Conservation (phyloP, 1,140 invertebrate genomes). For the Nixonia krombeini region DNA sequence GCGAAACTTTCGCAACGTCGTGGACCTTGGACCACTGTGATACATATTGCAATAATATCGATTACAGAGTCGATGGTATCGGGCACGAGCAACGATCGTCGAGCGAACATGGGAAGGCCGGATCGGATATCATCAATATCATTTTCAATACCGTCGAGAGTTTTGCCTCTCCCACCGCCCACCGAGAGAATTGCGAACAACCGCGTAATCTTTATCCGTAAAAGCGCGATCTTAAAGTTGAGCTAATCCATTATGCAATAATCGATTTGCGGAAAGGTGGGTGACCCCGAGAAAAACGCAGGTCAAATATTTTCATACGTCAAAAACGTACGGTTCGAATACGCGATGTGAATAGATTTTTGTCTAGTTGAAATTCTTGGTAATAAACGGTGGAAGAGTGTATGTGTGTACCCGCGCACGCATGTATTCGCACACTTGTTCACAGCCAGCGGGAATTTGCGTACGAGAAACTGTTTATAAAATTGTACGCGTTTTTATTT, state of each 20-base stretch:
- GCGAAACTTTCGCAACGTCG: slow-evolving; percentile 33
- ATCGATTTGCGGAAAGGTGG: slow-evolving; percentile 32
- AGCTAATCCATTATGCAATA: slow-evolving; percentile 28
- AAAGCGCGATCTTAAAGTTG: slow-evolving; percentile 8
- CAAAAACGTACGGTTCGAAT: too few relatives aligned
- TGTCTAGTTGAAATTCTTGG: too few relatives aligned
- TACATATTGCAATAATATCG: slow-evolving; percentile 23
- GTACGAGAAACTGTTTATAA: too few relatives aligned
- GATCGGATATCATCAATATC: slow-evolving; percentile 41
- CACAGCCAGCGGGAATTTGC: too few relatives aligned
- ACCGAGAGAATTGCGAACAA: slow-evolving; percentile 40
- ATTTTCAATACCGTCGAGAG: slow-evolving; percentile 10
- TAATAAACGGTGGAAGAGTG: too few relatives aligned
- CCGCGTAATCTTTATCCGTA: slow-evolving; percentile 38
- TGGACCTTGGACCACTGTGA: slow-evolving; percentile 4
- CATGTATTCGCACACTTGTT: too few relatives aligned
- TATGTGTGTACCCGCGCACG: too few relatives aligned
- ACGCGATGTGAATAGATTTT: too few relatives aligned
- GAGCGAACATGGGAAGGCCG: slow-evolving; percentile 26
- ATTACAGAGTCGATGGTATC: slow-evolving; percentile 44
- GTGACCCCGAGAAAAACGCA: too few relatives aligned
- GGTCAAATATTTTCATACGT: too few relatives aligned
- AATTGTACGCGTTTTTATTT: too few relatives aligned
- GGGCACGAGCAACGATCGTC: slow-evolving; percentile 14
- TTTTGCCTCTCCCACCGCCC: slow-evolving; percentile 23